phyloP scores from a whole-genome alignment of 2,888 invertebrate species.

The Metellina segmentata region DNA sequence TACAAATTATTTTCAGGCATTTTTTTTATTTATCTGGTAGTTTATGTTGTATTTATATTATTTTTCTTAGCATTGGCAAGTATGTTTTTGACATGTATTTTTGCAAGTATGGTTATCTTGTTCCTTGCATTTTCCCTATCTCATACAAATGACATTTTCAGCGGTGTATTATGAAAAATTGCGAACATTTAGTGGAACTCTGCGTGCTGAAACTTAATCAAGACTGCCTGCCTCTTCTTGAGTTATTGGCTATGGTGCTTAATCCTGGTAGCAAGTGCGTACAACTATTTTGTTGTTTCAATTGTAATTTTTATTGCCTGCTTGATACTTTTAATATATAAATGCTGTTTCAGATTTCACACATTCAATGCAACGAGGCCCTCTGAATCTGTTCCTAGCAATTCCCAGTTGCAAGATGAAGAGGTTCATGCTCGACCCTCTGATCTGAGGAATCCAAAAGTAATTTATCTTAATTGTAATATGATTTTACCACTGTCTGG shows the following conservation, averaged over 20 bases:
- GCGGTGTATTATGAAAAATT: conserved; percentile 94
- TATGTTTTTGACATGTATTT: no score
- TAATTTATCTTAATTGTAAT: conserved; percentile 77
- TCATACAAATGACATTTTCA: conserved; percentile 78
- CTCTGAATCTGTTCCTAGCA: conserved; percentile 87
- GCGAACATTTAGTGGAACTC: conserved; percentile 93
- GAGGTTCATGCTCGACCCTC: conserved; percentile 88
- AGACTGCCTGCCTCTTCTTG: conserved; percentile 92
- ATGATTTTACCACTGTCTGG: neutral
- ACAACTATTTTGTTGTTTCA: no score
- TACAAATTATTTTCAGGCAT: no score
- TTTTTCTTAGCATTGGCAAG: no score
- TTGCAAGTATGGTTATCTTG: no score
- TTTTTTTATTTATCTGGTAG: no score
- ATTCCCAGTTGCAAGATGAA: conserved; percentile 85
- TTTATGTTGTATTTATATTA: no score
- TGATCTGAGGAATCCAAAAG: conserved; percentile 91
- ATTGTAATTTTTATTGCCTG: neutral
- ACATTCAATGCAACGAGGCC: conserved; percentile 90
- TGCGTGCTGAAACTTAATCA: conserved; percentile 93
- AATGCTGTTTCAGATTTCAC: conserved; percentile 86
- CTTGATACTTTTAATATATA: neutral
- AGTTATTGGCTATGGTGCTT: conserved; percentile 94
- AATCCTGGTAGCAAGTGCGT: conserved; percentile 96
- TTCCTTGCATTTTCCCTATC: no score